These are phyloP conservation scores for Homalodisca vitripennis DNA, from an alignment of 1,140 invertebrate species.

Conservation along the genomic window DNA sequence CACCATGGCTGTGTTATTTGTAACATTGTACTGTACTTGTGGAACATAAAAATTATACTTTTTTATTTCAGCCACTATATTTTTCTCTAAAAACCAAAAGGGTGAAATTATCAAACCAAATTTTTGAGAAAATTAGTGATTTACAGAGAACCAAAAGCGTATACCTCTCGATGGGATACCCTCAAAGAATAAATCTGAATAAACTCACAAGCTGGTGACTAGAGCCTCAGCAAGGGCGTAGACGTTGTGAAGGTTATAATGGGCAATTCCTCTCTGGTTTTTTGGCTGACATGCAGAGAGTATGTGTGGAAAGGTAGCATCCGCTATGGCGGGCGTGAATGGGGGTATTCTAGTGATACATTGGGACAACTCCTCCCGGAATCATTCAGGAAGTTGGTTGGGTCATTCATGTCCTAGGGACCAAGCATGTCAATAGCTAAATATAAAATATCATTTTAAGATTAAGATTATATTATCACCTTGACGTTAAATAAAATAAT, in stretches of 20 bases:
- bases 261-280: slow-evolving; percentile 57
- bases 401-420: slow-evolving; percentile 91
- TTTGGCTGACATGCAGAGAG: slow-evolving; percentile 79
- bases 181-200: no score
- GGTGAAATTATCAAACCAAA: no score
- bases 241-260: slow-evolving; percentile 82
- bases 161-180: no score
- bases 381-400: slow-evolving; percentile 56
- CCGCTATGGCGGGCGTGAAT: slow-evolving; percentile 62
- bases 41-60: no score
- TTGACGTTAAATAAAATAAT: neutral
- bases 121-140: no score
- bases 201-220: slow-evolving; percentile 69
- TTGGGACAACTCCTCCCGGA: slow-evolving; percentile 36
- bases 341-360: slow-evolving; percentile 62
- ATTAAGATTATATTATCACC: slow-evolving; percentile 3
- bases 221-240: slow-evolving; percentile 76
- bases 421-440: slow-evolving; percentile 37
- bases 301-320: slow-evolving; percentile 63
- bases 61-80: no score
- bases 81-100: no score
- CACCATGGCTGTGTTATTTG: no score
- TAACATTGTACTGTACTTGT: no score
- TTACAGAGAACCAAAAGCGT: no score
- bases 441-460: slow-evolving; percentile 26